Percentiles rank a stretch among this genome's conserved stretches.
These are phyloP conservation scores for Pararge aegeria DNA, from an alignment of 1,140 invertebrate genomes.

Conservation along the genomic window DNA sequence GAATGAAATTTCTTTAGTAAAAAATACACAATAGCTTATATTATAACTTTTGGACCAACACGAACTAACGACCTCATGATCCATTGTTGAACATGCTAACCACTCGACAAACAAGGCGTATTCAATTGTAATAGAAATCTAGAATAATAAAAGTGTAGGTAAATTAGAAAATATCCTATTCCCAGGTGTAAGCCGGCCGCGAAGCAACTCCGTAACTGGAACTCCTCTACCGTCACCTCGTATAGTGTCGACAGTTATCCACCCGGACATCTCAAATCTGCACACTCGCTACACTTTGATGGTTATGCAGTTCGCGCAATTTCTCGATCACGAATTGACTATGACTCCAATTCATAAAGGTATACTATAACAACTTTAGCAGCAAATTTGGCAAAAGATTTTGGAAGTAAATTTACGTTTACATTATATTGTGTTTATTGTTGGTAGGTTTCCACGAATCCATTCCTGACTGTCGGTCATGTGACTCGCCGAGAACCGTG, in stretches of 20 bases:
- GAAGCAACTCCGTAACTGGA: slow-evolving; percentile 86
- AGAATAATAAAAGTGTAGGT: neutral
- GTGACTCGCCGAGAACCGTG: slow-evolving; percentile 89
- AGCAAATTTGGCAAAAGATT: too few relatives aligned
- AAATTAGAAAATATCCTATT: slow-evolving; percentile 13
- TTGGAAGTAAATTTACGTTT: too few relatives aligned
- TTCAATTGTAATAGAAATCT: too few relatives aligned
- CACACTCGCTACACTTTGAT: slow-evolving; percentile 94
- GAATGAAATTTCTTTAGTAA: too few relatives aligned
- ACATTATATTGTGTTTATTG: too few relatives aligned
- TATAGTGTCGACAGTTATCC: slow-evolving; percentile 91
- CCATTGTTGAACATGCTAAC: too few relatives aligned
- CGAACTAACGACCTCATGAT: too few relatives aligned
- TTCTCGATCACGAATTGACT: slow-evolving; percentile 95
- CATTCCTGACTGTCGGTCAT: slow-evolving; percentile 91
- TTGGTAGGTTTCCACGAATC: slow-evolving; percentile 88
- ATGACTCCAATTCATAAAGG: slow-evolving; percentile 94
- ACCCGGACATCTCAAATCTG: slow-evolving; percentile 92
- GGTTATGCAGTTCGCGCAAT: slow-evolving; percentile 96
- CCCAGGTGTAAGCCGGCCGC: slow-evolving; percentile 87
- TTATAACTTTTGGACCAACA: too few relatives aligned
- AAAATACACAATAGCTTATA: too few relatives aligned
- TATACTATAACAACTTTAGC: slow-evolving; percentile 39
- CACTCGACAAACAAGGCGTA: too few relatives aligned
- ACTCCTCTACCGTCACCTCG: slow-evolving; percentile 89